Evolutionary conservation across 1,140 invertebrate genomes (phyloP), one percentile per base, ranked within the genome.

Genomic region (Drosophila arawakana): DNA sequence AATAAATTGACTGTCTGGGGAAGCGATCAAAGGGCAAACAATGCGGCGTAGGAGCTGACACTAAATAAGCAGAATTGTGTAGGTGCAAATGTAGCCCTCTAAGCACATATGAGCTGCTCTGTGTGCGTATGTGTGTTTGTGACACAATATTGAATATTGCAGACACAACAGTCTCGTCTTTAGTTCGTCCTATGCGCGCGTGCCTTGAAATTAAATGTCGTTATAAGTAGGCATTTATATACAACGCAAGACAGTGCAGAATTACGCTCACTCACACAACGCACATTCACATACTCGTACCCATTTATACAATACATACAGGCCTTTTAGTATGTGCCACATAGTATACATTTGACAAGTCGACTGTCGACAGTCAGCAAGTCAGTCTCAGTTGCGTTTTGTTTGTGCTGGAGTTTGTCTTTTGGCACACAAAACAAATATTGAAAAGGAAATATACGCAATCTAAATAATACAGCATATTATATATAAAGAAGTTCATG

Each of bases 191-290:
- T 62, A 50, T 73, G 77, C 60, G 76, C 80, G 84, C 84, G 84
- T 89, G 84, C 84, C 58, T 81, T 84, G 84, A 89, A 89, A 89
- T 89, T 89, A 89, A 89, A 89, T 89, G 80, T 88, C 74, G 73
- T 89, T 88, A 88, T 86, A 86, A 88, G 83, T 88, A 86, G 83
- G 83, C 83, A 86, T 86, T 86, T 88, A 88, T 86, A 86, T 88
- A 88, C 84, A 88, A 70, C 58, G 69, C 43, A 69, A 80, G 67
- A 39, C 72, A 74, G n/a, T 15, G 43, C 21, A 41, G 49, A 30
- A 9, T 37, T 25, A 52, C 39, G 18, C 30, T 39, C 30, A 69
- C 39, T n/a, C 39, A 61, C 35, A 39, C 15, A 39, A n/a, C 39
- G 61, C 35, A 44, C 15, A 39, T 18, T 39, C 61, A 59, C 47